Conservation (phyloP, 2,113 vertebrate species). For the Coregonus clupeaformis region DNA sequence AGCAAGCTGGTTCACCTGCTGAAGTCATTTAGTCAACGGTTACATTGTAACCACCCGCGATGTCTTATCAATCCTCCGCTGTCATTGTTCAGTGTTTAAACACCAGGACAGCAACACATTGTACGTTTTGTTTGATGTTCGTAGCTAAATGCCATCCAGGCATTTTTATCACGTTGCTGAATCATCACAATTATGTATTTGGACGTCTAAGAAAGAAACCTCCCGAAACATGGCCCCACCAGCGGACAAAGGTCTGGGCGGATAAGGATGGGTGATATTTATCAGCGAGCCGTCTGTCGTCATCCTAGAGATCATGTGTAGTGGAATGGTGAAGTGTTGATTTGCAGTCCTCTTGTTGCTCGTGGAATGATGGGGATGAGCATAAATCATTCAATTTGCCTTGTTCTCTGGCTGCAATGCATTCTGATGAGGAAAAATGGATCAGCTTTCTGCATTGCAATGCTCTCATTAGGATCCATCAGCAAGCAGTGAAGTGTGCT, state of each 20-base stretch:
- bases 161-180: conserved; percentile 61
- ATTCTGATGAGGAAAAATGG: not conserved
- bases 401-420: not conserved
- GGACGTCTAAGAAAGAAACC: conserved; percentile 62
- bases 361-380: conserved; percentile 56
- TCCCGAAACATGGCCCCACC: conserved; percentile 68
- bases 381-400: conserved; percentile 16
- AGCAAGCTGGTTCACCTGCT: conserved; percentile 55
- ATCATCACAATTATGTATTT: conserved; percentile 70
- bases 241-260: conserved; percentile 70
- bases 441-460: conserved; percentile 32
- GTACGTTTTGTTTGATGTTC: conserved; percentile 22
- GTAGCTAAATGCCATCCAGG: conserved; percentile 32
- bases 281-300: conserved; percentile 44
- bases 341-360: conserved; percentile 47
- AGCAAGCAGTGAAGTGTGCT: conserved; percentile 25
- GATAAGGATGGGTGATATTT: conserved; percentile 68
- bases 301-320: conserved; percentile 31
- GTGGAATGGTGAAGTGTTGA: conserved; percentile 51
- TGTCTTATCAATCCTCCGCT: conserved; percentile 33
- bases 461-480: conserved; percentile 53
- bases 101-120: conserved; percentile 2
- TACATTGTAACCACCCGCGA: conserved; percentile 53
- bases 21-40: conserved; percentile 56
- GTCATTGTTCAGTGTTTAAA: conserved; percentile 41